Conservation (phyloP, 2,113 vertebrate genomes). For the Rutilus rutilus region DNA sequence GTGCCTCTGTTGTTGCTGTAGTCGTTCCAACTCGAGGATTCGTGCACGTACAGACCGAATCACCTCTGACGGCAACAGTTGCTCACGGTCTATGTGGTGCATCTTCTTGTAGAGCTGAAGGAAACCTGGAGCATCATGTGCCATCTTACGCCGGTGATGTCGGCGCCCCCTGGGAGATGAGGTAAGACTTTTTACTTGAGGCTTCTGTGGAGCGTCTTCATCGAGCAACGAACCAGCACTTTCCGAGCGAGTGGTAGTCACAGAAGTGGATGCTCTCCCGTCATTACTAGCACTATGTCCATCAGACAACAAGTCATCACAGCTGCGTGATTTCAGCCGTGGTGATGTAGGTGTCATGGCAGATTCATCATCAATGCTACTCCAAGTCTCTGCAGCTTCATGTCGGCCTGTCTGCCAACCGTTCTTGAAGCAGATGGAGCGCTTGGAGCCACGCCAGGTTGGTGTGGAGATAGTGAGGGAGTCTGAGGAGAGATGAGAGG, state of each 20-base stretch:
- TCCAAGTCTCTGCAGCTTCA: slow-evolving; percentile 87
- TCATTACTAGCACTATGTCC: slow-evolving; percentile 66
- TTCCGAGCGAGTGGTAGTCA: slow-evolving; percentile 78
- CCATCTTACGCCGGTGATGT: slow-evolving; percentile 67
- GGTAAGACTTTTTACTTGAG: slow-evolving; percentile 63
- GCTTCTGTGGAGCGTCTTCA: slow-evolving; percentile 61
- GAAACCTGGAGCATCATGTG: slow-evolving; percentile 83
- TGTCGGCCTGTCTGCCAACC: slow-evolving; percentile 86
- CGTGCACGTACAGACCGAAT: slow-evolving; percentile 85
- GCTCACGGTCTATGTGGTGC: slow-evolving; percentile 87
- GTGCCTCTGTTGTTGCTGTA: slow-evolving; percentile 68
- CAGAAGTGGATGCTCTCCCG: slow-evolving; percentile 72
- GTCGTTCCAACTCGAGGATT: slow-evolving; percentile 84
- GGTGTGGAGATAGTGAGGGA: slow-evolving; percentile 73
- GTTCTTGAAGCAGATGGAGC: slow-evolving; percentile 83
- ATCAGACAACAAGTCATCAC: slow-evolving; percentile 81
- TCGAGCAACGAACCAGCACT: slow-evolving; percentile 82
- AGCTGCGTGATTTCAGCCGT: slow-evolving; percentile 78
- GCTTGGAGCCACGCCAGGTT: slow-evolving; percentile 77
- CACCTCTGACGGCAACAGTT: slow-evolving; percentile 81
- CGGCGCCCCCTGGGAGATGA: slow-evolving; percentile 62
- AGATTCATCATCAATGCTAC: slow-evolving; percentile 88
- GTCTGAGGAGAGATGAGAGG: slow-evolving; percentile 81
- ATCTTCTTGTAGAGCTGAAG: slow-evolving; percentile 87
- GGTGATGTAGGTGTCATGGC: slow-evolving; percentile 78